These are phyloP conservation scores for Coturnix japonica DNA, from an alignment of 2,113 vertebrate species.

Conservation along the genomic window DNA sequence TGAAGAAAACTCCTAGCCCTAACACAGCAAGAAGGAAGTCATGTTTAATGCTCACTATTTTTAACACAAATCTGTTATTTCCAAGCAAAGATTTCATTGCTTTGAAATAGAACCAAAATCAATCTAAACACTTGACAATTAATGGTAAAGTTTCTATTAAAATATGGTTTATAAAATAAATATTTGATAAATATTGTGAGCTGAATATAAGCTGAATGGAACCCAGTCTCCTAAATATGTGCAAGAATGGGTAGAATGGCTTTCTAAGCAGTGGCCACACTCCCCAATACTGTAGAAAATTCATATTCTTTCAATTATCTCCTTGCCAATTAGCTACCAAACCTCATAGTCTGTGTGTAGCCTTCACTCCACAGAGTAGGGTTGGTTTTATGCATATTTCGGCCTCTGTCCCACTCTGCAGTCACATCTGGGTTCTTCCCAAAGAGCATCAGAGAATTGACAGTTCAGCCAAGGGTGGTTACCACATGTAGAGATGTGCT, in stretches of 20 bases:
- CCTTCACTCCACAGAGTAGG: background rate
- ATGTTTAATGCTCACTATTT: background rate
- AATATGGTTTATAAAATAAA: background rate
- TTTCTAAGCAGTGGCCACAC: background rate
- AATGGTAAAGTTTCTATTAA: background rate
- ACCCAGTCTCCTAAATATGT: background rate
- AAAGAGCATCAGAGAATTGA: background rate
- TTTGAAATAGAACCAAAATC: background rate
- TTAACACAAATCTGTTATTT: background rate
- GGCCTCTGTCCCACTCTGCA: background rate
- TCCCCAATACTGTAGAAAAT: background rate
- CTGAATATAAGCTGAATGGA: background rate
- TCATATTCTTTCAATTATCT: background rate
- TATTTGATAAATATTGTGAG: background rate
- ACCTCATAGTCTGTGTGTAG: background rate
- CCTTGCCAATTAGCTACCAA: background rate
- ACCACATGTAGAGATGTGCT: background rate
- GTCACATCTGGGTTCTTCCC: background rate
- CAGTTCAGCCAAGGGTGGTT: background rate
- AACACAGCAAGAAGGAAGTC: background rate
- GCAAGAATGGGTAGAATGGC: background rate
- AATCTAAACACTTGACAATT: background rate
- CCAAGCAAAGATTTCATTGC: background rate
- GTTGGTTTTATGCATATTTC: rapidly evolving
- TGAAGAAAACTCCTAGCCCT: background rate